Evolutionary conservation across 2,888 invertebrate genomes (phyloP), one percentile per base, ranked within the genome.

Genomic region (Athalia cordata): DNA sequence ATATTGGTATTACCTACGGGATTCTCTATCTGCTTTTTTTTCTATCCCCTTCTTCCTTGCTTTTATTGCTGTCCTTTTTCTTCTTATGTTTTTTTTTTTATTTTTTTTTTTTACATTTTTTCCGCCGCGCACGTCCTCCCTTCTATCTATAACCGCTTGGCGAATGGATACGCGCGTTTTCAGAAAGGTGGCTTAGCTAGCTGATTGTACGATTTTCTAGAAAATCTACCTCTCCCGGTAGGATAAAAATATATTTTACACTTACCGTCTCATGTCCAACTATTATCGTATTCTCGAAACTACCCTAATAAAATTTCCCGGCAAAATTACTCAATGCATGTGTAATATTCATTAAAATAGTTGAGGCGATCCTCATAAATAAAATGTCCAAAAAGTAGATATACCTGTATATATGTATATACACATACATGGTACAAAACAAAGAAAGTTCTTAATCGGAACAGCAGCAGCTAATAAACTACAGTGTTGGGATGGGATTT

Each of bases 141-240:
- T 59, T 59, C 3, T 15, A 45, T 47, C 7, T 43, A 50, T 49
- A 13, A 13, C 29, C 45, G 5, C 13, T 29, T 29, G 29, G 29
- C 29, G 29, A 29, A 29, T 29, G 29, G 29, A 29, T 29, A 29
- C 29, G 29, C 29, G 29, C 5, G 47, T 13, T 50, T 15, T 15
- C 49, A 15, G 50, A 4, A 50, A 70, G 57, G 57, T 49, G 13
- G 59, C 59, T 55, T 72, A 57, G 57, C 57, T 59, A 47, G 72
- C 72, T 72, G 72, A 72, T 72, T 72, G 72, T 59, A 72, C 72
- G 72, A 72, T 29, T 29, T 29, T 29, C 29, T 29, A 29, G 29
- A 29, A 29, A 29, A 29, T 29, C 29, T 29, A 29, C 72, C 59
- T 47, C 59, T 13, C 29, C 43, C 57, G 13, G 13, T 62, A 13